These are phyloP conservation scores for Myxocyprinus asiaticus DNA, from an alignment of 2,113 vertebrate genomes.

Conservation along the genomic window DNA sequence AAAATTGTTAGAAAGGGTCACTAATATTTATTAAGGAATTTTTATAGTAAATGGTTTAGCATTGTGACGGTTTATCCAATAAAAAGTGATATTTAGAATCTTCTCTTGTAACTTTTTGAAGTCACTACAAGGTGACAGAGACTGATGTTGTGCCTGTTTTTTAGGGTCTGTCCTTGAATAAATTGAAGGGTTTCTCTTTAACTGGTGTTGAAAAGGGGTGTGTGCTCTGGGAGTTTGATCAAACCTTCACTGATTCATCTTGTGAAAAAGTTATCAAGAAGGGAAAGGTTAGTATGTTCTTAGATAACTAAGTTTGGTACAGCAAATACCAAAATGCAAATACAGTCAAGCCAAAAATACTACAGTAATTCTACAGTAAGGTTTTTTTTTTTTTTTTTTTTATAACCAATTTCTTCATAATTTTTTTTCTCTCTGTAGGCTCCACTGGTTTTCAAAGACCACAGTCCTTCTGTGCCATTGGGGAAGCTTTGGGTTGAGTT, in stretches of 20 bases:
- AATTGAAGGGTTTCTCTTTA: conserved; percentile 19
- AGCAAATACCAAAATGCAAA: too few relatives aligned
- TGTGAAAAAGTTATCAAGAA: not conserved
- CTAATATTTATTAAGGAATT: too few relatives aligned
- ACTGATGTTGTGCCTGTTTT: not conserved
- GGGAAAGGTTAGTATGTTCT: not conserved
- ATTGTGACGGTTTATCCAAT: not conserved
- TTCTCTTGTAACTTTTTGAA: too few relatives aligned
- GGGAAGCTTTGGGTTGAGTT: conserved; percentile 96
- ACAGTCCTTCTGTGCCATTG: conserved; percentile 73
- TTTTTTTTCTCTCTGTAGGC: conserved; percentile 65
- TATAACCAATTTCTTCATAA: not conserved
- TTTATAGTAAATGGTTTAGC: too few relatives aligned
- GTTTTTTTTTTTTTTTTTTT: too few relatives aligned
- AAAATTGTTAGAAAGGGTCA: too few relatives aligned
- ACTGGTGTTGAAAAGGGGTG: conserved; percentile 2
- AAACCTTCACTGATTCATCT: not conserved
- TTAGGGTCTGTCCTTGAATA: not conserved
- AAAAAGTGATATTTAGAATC: too few relatives aligned
- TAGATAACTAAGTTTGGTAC: too few relatives aligned
- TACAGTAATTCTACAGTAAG: too few relatives aligned
- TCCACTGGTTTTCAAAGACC: conserved; percentile 76
- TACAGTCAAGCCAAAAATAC: not conserved
- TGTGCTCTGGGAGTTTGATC: not conserved
- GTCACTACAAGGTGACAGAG: not conserved